Evolutionary conservation across 2,888 invertebrate species (phyloP), one percentile per base, ranked within the genome.

Genomic region (Cataglyphis cursor): DNA sequence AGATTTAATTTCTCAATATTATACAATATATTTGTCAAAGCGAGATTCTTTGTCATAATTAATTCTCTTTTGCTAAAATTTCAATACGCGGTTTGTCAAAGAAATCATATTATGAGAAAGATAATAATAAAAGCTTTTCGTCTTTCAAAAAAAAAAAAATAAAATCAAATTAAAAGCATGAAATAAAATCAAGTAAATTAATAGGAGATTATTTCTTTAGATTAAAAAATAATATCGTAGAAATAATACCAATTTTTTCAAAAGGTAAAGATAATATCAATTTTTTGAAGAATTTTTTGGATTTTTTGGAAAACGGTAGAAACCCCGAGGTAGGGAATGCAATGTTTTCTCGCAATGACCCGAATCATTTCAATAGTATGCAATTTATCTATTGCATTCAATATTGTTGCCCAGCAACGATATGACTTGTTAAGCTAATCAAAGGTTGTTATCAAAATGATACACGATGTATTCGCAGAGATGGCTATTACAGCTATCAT

Each of bases 321-420:
- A 18, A 35, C 1, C 21, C 12, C 12, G 24, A 54, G 9, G 28
- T 24, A 10, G 68, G 38, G 24, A 59, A 73, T 41, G 57, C 64
- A 35, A 51, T 81, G 15, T 44, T 64, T 68, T 81, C 54, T 24
- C 51, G 44, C 10, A 61, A 51, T 48, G 68, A 66, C 8, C n/a
- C 66, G 28, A 81, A 85, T 78, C 74, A 64, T 38, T 64, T 54
- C 82, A 85, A 80, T 82, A 70, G 64, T 41, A 35, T 48, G 72
- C 57, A 86, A 84, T 84, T 84, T 82, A 72, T 78, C 74, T 70
- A 61, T 82, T 59, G 75, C 80, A 81, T 70, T 38, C 41, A 38
- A 76, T 5, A 44, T n/a, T 51, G 51, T 68, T 76, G 68, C 24
- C 24, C 15, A 38, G n/a, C 21, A 62, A 59, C 72, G 24, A 44